Conservation (phyloP, 2,113 vertebrate genomes). For the Saccopteryx leptura region DNA sequence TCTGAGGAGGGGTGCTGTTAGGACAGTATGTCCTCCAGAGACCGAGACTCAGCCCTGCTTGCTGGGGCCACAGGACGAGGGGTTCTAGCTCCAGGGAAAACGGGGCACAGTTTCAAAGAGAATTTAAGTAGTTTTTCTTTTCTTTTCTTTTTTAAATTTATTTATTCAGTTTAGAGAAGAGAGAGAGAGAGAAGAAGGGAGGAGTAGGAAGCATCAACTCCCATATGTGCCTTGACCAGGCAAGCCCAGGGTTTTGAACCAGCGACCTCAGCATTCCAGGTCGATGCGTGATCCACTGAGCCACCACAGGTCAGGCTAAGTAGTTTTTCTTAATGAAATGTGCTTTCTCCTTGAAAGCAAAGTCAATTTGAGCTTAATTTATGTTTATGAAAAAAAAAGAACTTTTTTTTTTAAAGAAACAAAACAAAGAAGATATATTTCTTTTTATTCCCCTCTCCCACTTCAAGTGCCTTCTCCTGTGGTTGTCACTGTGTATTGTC, state of each 20-base stretch:
- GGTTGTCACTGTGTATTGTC: accelerated
- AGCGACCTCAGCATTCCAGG: too few relatives aligned
- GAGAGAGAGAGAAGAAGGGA: too few relatives aligned
- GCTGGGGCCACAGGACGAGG: too few relatives aligned
- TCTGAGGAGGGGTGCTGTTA: background rate
- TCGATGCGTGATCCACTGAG: too few relatives aligned
- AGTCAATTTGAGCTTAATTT: background rate
- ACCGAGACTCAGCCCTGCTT: background rate
- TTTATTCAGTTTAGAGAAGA: too few relatives aligned
- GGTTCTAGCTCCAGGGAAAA: background rate
- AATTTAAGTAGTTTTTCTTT: too few relatives aligned
- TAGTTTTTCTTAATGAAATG: background rate
- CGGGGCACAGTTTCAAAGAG: background rate
- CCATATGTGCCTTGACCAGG: too few relatives aligned
- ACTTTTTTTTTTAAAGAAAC: too few relatives aligned
- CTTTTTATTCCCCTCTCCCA: background rate
- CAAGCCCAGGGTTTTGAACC: too few relatives aligned
- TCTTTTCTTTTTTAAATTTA: too few relatives aligned
- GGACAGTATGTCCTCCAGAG: background rate
- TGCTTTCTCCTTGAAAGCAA: background rate
- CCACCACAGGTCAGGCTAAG: too few relatives aligned
- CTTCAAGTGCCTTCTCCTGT: background rate
- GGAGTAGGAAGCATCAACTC: too few relatives aligned
- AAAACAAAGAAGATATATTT: background rate
- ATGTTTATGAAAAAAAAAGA: background rate